Percentiles rank a stretch among this genome's conserved stretches.
These are phyloP conservation scores for Halichoerus grypus DNA, from an alignment of 2,113 vertebrate genomes.

Conservation along the genomic window DNA sequence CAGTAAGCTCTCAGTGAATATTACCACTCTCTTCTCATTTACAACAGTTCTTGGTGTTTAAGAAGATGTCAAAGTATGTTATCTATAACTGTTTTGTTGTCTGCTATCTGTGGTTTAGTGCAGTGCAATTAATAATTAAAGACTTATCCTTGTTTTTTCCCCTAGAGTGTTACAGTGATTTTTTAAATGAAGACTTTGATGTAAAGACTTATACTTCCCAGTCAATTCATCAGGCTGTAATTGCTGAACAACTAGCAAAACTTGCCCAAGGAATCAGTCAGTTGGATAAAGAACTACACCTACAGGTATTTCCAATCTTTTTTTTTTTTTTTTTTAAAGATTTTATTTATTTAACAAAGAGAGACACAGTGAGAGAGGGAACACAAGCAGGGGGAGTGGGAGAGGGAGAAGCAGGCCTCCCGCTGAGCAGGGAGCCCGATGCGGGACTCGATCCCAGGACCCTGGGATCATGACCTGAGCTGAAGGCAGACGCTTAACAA, in stretches of 20 bases:
- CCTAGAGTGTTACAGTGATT: slow-evolving; percentile 95
- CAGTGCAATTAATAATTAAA: slow-evolving; percentile 41
- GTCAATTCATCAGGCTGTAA: slow-evolving; percentile 96
- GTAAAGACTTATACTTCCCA: slow-evolving; percentile 97
- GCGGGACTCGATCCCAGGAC: too few species aligned
- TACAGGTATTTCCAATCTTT: slow-evolving; percentile 89
- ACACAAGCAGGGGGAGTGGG: too few species aligned
- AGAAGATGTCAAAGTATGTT: background rate
- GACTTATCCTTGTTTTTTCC: slow-evolving; percentile 20
- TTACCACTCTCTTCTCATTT: background rate
- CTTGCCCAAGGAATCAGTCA: slow-evolving; percentile 98
- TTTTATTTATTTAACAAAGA: too few species aligned
- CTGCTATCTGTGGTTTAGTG: slow-evolving; percentile 29
- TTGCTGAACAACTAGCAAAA: slow-evolving; percentile 96
- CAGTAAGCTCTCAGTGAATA: background rate
- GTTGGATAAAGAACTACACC: slow-evolving; percentile 97
- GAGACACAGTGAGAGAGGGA: too few species aligned
- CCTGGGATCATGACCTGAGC: too few species aligned
- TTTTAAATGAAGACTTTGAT: slow-evolving; percentile 95
- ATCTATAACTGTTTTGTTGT: slow-evolving; percentile 8
- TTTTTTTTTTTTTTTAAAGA: too few species aligned
- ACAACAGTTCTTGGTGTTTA: background rate
- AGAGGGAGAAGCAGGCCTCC: too few species aligned
- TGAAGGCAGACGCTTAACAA: too few species aligned
- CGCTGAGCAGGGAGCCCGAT: too few species aligned